These are phyloP conservation scores for Aphelenchoides besseyi DNA, from an alignment of 1,140 invertebrate genomes.

Conservation along the genomic window DNA sequence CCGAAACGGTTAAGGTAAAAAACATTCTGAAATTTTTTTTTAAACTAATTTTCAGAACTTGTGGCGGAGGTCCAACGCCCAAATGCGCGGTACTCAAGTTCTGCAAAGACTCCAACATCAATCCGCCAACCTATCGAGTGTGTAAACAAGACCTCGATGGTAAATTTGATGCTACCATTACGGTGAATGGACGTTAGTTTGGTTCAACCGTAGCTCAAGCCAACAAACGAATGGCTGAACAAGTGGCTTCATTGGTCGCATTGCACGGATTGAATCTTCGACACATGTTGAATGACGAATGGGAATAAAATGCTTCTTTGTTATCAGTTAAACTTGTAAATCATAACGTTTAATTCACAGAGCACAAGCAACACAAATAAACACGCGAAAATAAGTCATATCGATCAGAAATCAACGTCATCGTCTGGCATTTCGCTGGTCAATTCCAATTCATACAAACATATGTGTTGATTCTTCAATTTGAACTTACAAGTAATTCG, in stretches of 20 bases:
- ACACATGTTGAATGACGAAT: slow-evolving; percentile 43
- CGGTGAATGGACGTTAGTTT: slow-evolving; percentile 40
- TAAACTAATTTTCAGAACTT: too few species aligned
- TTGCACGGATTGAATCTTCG: slow-evolving; percentile 48
- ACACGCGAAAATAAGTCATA: not conserved
- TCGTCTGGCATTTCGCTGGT: slow-evolving; percentile 43
- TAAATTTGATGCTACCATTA: slow-evolving; percentile 32
- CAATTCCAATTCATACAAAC: slow-evolving; percentile 31
- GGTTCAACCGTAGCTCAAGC: slow-evolving; percentile 51
- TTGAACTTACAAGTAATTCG: slow-evolving; percentile 28
- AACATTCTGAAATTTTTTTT: too few species aligned
- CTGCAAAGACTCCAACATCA: not conserved
- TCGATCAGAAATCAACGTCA: slow-evolving; percentile 38
- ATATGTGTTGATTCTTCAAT: not conserved
- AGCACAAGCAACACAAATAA: not conserved
- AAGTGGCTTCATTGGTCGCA: slow-evolving; percentile 57
- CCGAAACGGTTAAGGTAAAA: too few species aligned
- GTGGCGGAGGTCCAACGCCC: too few species aligned
- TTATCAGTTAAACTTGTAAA: not conserved
- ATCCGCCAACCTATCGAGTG: not conserved
- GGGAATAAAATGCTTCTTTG: slow-evolving; percentile 44
- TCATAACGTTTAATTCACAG: not conserved
- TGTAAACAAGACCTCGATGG: slow-evolving; percentile 22
- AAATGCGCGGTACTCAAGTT: not conserved
- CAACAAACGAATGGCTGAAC: slow-evolving; percentile 60